Conservation (phyloP, 2,797 vertebrate genomes). For the Scarus forsteni region DNA sequence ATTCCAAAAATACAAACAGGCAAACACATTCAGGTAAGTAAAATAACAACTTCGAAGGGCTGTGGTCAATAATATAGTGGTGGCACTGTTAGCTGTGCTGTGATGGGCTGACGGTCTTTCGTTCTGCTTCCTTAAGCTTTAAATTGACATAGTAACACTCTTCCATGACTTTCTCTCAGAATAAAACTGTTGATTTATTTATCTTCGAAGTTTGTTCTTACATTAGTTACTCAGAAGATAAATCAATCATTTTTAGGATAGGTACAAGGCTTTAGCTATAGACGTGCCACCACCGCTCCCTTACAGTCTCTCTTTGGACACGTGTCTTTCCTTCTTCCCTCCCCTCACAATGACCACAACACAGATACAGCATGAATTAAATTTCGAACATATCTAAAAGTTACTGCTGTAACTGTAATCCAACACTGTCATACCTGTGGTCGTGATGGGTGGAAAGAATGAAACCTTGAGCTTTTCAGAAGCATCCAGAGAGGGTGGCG, state of each 20-base stretch:
- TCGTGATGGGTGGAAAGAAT: constrained; percentile 40
- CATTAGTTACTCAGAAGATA: constrained; percentile 18
- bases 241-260: constrained; percentile 33
- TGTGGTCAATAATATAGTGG: constrained; percentile 39
- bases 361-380: constrained; percentile 7
- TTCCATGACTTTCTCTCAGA: background rate
- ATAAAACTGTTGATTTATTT: constrained; percentile 24
- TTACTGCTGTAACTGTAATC: constrained; percentile 20
- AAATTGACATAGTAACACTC: background rate
- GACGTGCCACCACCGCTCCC: constrained; percentile 41
- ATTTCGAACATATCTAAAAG: constrained; percentile 23
- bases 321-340: constrained; percentile 43
- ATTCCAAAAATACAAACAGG: constrained; percentile 3
- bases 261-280: constrained; percentile 49
- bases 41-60: constrained; percentile 12
- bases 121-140: constrained; percentile 36
- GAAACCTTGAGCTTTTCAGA: constrained; percentile 39
- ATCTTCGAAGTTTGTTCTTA: constrained; percentile 8
- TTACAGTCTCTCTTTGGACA: constrained; percentile 7
- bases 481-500: constrained; percentile 16
- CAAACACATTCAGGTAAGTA: constrained; percentile 53
- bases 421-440: constrained; percentile 14
- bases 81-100: constrained; percentile 50
- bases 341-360: constrained; percentile 23
- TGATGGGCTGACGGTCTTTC: constrained; percentile 34